Base-by-base conservation (phyloP, 2,797 vertebrate species). In the Arnoldichthys spilopterus region DNA sequence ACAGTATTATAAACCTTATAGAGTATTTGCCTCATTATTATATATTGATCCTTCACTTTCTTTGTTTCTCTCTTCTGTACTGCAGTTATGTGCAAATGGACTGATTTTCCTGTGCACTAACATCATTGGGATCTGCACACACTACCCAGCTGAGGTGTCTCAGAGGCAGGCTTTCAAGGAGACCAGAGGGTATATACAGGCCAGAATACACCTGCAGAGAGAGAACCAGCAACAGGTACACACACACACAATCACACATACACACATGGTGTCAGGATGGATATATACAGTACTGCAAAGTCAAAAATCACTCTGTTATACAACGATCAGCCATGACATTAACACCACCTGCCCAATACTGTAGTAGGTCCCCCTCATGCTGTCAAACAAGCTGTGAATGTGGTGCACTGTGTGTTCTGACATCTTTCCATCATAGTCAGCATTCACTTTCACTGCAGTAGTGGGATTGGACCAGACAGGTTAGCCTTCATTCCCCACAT, bases 111-210 rank as follows among this genome's bases (percentile, higher is more conserved):
- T 98, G 77, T 98, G 97, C 91, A 97, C 97, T 85, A 98, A 98
- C 40, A 91, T 98, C 89, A 96, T 98, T 30, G 97, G 97, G 83
- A 96, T 98, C 91, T 98, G 97, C 85, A 98, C 97, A 56, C 97
- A 98, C 90, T 98, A 98, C 86, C 97, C 97, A 0, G 96, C 97
- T 0, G 97, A 99, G 89, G 97, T 98, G 79, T 98, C 97, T 3
- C 97, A 99, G 93, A 95, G 97, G 72, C 97, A 98, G 87, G 97
- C 97, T 74, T 98, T 98, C 90, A 96, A 98, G 89, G 97, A 99
- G 93, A 99, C 97, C 1, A 93, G 97, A 0, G 97, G 97, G 68
- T 98, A 97, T 87, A 98, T 99, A 89, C 97, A 98, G 91, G 97
- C 97, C 0, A 93, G 97, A 61, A 91, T 98, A 82, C 95, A 98